Conservation (phyloP, 2,888 invertebrate genomes). For the Melangyna quadrimaculata region DNA sequence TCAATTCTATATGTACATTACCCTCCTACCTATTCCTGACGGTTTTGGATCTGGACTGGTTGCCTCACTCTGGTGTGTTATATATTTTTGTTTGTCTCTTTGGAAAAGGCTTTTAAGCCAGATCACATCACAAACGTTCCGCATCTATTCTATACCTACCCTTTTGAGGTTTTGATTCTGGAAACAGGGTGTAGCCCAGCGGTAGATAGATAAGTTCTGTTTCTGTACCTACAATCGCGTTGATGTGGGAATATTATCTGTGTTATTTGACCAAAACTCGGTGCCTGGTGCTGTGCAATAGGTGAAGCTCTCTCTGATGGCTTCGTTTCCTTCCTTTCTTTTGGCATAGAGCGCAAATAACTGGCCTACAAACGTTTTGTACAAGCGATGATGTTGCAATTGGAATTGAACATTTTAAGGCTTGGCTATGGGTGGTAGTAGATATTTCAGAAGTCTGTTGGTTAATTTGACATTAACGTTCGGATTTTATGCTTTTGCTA, state of each 20-base stretch:
- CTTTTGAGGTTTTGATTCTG: not conserved
- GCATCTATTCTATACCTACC: not conserved
- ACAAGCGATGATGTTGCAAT: conserved; percentile 18
- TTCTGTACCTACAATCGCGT: not conserved
- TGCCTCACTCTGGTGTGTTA: not conserved
- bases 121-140: conserved; percentile 6
- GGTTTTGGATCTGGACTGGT: not conserved
- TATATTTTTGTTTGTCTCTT: not conserved
- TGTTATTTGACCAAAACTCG: not conserved
- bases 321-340: not conserved
- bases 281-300: too few relatives aligned
- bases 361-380: conserved; percentile 12
- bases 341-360: conserved; percentile 6
- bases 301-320: not conserved
- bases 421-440: too few relatives aligned
- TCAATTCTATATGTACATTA: not conserved
- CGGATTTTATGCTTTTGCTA: conserved; percentile 35
- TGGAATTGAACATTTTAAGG: conserved; percentile 21
- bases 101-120: conserved; percentile 11
- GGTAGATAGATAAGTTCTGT: not conserved
- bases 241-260: not conserved
- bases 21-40: too few relatives aligned
- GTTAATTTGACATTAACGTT: conserved; percentile 66
- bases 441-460: conserved; percentile 45
- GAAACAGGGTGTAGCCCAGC: not conserved